Percentiles rank a stretch among this genome's conserved stretches.
Conservation (phyloP, 2,113 vertebrate species). For the Sialia sialis region DNA sequence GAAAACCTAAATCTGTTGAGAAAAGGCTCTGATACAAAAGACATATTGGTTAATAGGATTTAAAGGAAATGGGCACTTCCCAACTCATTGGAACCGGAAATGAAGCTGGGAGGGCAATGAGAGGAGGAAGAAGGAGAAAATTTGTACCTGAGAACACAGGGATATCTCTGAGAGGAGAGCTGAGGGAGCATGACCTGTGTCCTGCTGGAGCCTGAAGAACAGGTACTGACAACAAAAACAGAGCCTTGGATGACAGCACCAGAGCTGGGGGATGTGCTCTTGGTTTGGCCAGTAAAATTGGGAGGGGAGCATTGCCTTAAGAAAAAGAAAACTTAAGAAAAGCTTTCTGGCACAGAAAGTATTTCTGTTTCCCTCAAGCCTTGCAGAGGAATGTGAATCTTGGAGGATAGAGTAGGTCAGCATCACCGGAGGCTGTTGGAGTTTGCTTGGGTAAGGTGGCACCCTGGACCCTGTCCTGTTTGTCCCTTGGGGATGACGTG, state of each 20-base stretch:
- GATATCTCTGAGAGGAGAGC: not conserved
- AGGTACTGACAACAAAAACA: not conserved
- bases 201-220: not conserved
- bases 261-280: not conserved
- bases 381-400: not conserved
- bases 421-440: not conserved
- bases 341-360: not conserved
- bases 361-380: not conserved
- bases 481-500: not conserved
- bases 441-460: not conserved
- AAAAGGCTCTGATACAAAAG: not conserved
- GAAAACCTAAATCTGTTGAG: not conserved
- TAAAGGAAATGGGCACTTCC: not conserved
- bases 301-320: not conserved
- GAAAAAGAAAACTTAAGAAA: not conserved
- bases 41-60: not conserved
- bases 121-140: not conserved
- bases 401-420: not conserved
- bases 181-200: not conserved
- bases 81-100: not conserved
- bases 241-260: not conserved
- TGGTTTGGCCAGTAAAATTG: not conserved
- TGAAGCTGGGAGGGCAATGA: not conserved
- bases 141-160: not conserved
- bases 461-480: not conserved